phyloP scores from a whole-genome alignment of 2,797 vertebrate genomes.

The Channallabes apus region DNA sequence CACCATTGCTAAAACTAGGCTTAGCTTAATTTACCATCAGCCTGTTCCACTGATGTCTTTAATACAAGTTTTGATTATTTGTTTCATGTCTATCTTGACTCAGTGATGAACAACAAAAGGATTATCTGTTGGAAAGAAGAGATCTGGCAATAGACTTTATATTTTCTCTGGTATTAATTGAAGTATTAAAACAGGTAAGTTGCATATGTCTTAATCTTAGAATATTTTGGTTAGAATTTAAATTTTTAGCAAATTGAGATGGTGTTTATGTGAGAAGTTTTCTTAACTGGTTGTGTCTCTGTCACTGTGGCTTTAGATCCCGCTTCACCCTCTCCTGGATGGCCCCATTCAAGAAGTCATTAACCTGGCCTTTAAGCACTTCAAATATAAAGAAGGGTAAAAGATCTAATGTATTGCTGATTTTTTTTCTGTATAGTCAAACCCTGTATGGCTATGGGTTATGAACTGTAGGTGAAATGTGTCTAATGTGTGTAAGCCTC shows the following conservation, averaged over 20 bases:
- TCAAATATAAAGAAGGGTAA: conserved; percentile 99
- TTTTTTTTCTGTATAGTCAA: neutral
- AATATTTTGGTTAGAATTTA: neutral
- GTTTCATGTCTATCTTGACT: conserved; percentile 35
- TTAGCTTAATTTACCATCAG: neutral
- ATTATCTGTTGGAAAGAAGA: conserved; percentile 96
- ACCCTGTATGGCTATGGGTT: neutral
- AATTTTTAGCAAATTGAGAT: neutral
- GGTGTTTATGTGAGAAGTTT: neutral
- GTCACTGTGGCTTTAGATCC: conserved; percentile 80
- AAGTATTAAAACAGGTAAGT: conserved; percentile 96
- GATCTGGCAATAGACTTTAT: conserved; percentile 99
- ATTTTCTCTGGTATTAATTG: conserved; percentile 97
- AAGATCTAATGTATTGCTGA: conserved; percentile 44
- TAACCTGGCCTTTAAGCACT: conserved; percentile 98
- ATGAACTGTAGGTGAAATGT: neutral
- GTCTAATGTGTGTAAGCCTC: neutral
- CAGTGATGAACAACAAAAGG: conserved; percentile 97
- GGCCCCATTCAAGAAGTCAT: conserved; percentile 96
- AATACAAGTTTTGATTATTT: neutral
- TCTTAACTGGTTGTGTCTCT: conserved; percentile 17
- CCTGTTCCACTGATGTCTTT: neutral
- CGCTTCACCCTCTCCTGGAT: conserved; percentile 97
- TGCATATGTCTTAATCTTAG: conserved; percentile 6
- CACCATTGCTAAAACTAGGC: neutral